Conservation (phyloP, 2,888 invertebrate species). For the Euplagia quadripunctaria region DNA sequence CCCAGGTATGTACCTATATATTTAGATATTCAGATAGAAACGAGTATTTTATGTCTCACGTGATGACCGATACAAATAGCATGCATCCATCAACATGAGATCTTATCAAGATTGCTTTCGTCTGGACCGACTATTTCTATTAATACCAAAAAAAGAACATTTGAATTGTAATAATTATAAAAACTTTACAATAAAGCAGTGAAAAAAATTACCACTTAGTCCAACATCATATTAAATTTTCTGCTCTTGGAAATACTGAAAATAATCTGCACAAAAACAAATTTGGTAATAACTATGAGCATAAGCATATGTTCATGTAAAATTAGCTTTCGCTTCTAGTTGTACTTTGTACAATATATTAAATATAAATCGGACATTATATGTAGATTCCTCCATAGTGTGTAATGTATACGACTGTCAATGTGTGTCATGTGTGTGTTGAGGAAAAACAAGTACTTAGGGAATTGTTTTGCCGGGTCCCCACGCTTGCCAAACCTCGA, state of each 20-base stretch:
- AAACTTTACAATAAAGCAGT: conserved; percentile 11
- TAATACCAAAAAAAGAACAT: conserved; percentile 1
- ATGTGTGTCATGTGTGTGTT: too few relatives aligned
- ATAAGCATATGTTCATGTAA: background rate
- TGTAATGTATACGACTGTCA: too few relatives aligned
- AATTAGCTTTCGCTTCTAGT: too few relatives aligned
- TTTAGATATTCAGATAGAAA: conserved; percentile 30
- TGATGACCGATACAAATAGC: conserved; percentile 35
- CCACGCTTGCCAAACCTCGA: too few relatives aligned
- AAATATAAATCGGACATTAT: too few relatives aligned
- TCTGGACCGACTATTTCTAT: background rate
- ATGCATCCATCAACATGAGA: conserved; percentile 30
- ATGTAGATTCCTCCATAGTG: too few relatives aligned
- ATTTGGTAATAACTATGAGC: background rate
- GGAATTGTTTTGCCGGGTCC: too few relatives aligned
- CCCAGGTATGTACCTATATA: conserved; percentile 23
- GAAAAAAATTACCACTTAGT: conserved; percentile 10
- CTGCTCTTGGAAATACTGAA: background rate
- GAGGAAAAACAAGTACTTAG: too few relatives aligned
- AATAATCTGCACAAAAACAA: background rate
- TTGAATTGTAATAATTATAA: conserved; percentile 4
- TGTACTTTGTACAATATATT: too few relatives aligned
- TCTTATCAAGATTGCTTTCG: conserved; percentile 18
- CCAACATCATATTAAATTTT: conserved; percentile 8
- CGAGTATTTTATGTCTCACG: conserved; percentile 32